Base-by-base conservation (phyloP, 2,888 invertebrate species). In the Polydesmus complanatus region DNA sequence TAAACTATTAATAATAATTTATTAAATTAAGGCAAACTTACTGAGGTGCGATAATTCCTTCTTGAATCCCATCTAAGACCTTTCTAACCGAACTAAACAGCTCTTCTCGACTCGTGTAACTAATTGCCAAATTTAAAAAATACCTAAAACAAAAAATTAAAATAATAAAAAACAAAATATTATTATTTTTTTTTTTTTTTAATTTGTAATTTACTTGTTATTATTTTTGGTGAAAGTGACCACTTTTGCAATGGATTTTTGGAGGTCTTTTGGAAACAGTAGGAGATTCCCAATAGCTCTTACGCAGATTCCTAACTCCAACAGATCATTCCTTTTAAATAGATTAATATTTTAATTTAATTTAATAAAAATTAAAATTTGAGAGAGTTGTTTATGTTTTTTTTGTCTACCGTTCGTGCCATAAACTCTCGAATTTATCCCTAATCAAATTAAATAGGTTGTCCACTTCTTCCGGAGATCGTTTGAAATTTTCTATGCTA, bases 401-500 rank as follows among this genome's bases (percentile, higher is more conserved):
- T 47, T 22, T 53, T 47, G 62, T 70, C 69, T 75, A 86, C 86
- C 82, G 83, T 77, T 96, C 94, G 65, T 85, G 80, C 54, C 96
- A 71, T 37, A 97, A 77, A 66, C 81, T 78, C 66, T 80, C 73
- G 71, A 95, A 93, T 73, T 96, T 96, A 65, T 92, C 84, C 65
- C 82, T 79, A 0, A 95, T 90, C 63, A 99, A 77, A 65, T 86
- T 79, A 84, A 98, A 85, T 37, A 98, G 78, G 11, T 83, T 84
- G 67, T 86, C 82, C 0, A 98, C 94, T 78, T 98, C 96, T 58
- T 92, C 86, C 70, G 83, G 77, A 61, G 83, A 85, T 60, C 98
- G 79, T 73, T 96, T 96, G 71, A 96, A 98, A 75, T 98, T 99
- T 76, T 98, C 97, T 72, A 97, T 96, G 74, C 96, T 96, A 73